Percentiles rank a stretch among this genome's conserved stretches.
These are phyloP conservation scores for Rhabdomys dilectus DNA, from an alignment of 2,113 vertebrate species.

Conservation along the genomic window DNA sequence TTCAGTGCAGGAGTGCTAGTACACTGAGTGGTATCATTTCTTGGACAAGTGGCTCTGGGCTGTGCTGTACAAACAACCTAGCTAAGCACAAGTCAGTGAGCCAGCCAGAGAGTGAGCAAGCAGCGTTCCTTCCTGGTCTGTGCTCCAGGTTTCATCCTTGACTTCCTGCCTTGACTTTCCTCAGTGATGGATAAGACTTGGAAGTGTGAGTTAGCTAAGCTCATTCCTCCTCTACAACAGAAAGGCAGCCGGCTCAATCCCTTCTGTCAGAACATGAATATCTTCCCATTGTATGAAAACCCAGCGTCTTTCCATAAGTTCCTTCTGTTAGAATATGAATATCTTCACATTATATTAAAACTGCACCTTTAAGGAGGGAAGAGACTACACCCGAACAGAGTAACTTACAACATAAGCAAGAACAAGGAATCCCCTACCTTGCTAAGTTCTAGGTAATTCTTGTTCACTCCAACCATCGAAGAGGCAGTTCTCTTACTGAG, in stretches of 20 bases:
- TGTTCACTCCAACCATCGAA: slow-evolving; percentile 85
- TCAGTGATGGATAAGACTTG: background rate
- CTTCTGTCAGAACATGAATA: background rate
- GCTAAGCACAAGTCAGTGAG: background rate
- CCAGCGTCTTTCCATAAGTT: background rate
- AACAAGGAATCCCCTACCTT: slow-evolving; percentile 88
- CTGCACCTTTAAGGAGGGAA: background rate
- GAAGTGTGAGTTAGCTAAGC: background rate
- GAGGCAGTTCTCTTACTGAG: slow-evolving; percentile 87
- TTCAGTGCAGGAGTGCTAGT: background rate
- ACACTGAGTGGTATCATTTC: too few relatives aligned
- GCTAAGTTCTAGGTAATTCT: slow-evolving; percentile 91
- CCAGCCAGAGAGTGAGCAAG: background rate
- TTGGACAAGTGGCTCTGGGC: background rate
- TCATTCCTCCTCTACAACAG: background rate
- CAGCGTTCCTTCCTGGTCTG: background rate
- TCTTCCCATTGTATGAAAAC: background rate
- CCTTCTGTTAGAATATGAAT: background rate
- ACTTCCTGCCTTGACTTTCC: background rate
- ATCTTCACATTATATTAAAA: background rate
- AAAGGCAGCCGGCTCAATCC: background rate
- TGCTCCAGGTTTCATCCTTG: background rate
- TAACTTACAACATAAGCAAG: background rate
- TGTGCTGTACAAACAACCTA: too few relatives aligned
- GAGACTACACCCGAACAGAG: background rate